Evolutionary conservation across 2,888 invertebrate genomes (phyloP).

Genomic region (Atrina japonica): DNA sequence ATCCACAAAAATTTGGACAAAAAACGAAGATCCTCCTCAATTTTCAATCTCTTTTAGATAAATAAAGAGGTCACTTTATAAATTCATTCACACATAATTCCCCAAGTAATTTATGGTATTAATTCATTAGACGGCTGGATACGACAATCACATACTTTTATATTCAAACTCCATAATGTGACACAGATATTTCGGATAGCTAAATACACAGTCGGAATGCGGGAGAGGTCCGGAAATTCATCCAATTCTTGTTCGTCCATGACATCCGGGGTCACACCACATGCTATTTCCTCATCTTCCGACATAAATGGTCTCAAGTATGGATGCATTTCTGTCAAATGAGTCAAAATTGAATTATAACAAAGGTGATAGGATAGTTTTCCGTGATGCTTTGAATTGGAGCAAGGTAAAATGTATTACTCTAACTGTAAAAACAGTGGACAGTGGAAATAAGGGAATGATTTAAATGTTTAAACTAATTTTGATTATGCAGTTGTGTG

Average conservation of each 20-base stretch:
- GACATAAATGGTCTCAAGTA: slow-evolving; percentile 76
- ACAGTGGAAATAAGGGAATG: too few species aligned
- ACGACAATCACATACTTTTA: slow-evolving; percentile 77
- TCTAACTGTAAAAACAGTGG: too few species aligned
- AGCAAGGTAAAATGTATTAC: not conserved
- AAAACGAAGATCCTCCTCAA: too few species aligned
- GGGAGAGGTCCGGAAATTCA: slow-evolving; percentile 78
- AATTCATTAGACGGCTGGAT: too few species aligned
- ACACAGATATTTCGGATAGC: slow-evolving; percentile 80
- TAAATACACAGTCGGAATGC: slow-evolving; percentile 77
- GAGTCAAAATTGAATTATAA: not conserved
- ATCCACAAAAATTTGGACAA: too few species aligned
- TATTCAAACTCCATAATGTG: slow-evolving; percentile 80
- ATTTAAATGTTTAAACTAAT: too few species aligned
- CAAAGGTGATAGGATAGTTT: too few species aligned
- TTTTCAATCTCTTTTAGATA: too few species aligned
- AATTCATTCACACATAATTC: too few species aligned
- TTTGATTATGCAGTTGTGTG: too few species aligned
- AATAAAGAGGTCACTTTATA: too few species aligned
- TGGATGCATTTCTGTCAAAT: slow-evolving; percentile 55
- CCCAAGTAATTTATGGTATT: too few species aligned
- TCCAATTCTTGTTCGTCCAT: slow-evolving; percentile 79
- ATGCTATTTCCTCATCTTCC: slow-evolving; percentile 69
- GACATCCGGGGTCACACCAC: slow-evolving; percentile 78
- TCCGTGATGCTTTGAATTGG: not conserved